Base-by-base conservation (phyloP, 2,797 vertebrate genomes). In the Lutjanus campechanus region DNA sequence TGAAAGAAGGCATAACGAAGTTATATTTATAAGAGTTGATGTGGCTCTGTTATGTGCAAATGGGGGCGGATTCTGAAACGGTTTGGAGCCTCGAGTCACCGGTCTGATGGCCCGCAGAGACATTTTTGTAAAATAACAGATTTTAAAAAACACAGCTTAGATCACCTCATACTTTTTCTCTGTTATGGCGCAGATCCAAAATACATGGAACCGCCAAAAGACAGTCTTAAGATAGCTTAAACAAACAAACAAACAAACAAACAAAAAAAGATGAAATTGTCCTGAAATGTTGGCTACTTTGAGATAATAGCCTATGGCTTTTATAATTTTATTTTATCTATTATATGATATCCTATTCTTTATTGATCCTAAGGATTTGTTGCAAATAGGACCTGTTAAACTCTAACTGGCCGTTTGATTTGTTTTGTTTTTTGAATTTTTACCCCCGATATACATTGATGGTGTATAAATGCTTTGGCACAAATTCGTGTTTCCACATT, bases 1-100 rank as follows among this genome's bases (percentile, higher is more conserved):
- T 73, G 67, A 85, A 73, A 79, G 65, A 44, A 70, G 8, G 4
- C 50, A 63, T 29, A 22, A 70, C 44, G 56, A 71, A 77, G 41
- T 71, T 56, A 29, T 20, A 43, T 73, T 69, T 77, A 11, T 81
- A 60, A 41, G 49, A n/a, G 60, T 63, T 62, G 63, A 20, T 53
- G 8, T 50, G 65, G 13, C n/a, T 22, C 11, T 19, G 66, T 76
- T 76, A 71, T 77, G 59, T 17, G 9, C 7, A 20, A 69, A 67
- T 5, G 4, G 13, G 19, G 11, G 2, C 0, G 5, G 43, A 43
- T 68, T 68, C 2, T 11, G 12, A 11, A 36, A 63, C 11, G 20
- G 47, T 56, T 29, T 36, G 29, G 29, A 36, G 29, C 29, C 29
- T 36, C 29, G 29, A 36, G 29, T 36, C 29, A 36, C 29, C 29